Base-by-base conservation (phyloP, 2,888 invertebrate species). In the Tipula confusa region DNA sequence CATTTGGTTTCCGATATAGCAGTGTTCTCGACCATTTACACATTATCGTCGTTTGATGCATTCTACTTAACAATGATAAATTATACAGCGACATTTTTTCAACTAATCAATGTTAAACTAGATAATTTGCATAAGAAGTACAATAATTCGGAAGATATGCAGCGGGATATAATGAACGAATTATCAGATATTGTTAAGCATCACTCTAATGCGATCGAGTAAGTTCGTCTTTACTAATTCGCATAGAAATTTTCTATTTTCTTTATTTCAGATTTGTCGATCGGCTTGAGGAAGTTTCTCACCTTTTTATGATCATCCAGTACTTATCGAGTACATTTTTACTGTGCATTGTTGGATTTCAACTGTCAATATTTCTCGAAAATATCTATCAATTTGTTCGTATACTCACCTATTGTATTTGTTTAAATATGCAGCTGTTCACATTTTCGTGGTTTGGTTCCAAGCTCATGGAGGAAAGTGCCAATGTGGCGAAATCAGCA, bases 381-480 rank as follows among this genome's bases (percentile, higher is more conserved):
- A 83, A 48, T 29, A 48, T 48, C n/a, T 83, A 83, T 29, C 83
- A 83, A 83, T 83, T 83, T 29, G 0, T 83, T 13, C 29, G 83
- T n/a, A 83, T 83, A 28, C n/a, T 48, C n/a, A 83, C 83, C 0
- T 83, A 83, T n/a, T 83, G 83, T 15, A 11, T 83, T n/a, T 83
- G 83, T 33, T 29, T 83, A 6, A 83, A 43, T 11, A 83, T 83
- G 83, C 83, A 83, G 13, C 43, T 83, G 1, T 83, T 83, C 33
- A 79, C 79, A 79, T 83, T 79, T 18, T 83, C 83, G 1, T 83
- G 83, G 83, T 83, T 83, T 83, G 83, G 83, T 79, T 79, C 79
- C 0, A 83, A 79, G 28, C 18, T 83, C 36, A 79, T 83, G 79
- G 79, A 79, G 13, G 15, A 84, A 82, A 82, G 84, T 31, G 83